Base-by-base conservation (phyloP, 1,140 invertebrate genomes). In the Lineus longissimus region DNA sequence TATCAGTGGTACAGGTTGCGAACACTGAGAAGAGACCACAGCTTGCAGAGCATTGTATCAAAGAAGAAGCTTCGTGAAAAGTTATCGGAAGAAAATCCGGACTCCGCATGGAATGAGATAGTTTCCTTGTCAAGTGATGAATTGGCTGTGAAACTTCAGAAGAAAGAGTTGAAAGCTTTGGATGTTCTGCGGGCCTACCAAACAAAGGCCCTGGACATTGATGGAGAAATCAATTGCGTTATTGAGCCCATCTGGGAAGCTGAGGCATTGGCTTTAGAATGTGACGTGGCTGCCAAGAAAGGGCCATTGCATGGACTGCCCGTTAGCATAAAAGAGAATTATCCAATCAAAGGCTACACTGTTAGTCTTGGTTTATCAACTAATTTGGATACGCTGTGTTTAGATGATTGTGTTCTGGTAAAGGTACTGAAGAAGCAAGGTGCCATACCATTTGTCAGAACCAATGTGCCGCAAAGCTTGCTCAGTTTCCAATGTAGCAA, bases 351-450 rank as follows among this genome's bases (percentile, higher is more conserved):
- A 68, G 83, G 82, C 9, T 78, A 82, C 68, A 84, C 84, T 59
- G 75, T 73, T 30, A 83, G 76, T 17, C 54, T 78, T 19, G 84
- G 84, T 1, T 68, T 82, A n/a, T 70, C 76, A 7, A 77, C 76
- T 60, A 75, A 69, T 33, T 56, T 85, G 1, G 69, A 76, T 45
- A 70, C 84, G 7, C 86, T 86, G 59, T 86, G 88, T 1, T 70
- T 81, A 0, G 69, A 78, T 40, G 90, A 95, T 80, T 88, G 90
- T 2, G 80, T 79, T 1, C 84, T 82, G 0, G 87, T 94, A 19
- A 31, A 72, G 64, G 68, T 72, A 33, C 62, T 81, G 19, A 79
- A 76, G 61, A 65, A 62, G 9, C 70, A 73, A 61, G 79, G 79
- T 58, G 79, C 78, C 31, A 66, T 80, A 54, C 76, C 76, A 40